Percentiles rank a stretch among this genome's conserved stretches.
phyloP scores from a whole-genome alignment of 2,888 invertebrate genomes.

The Aradus depressus region DNA sequence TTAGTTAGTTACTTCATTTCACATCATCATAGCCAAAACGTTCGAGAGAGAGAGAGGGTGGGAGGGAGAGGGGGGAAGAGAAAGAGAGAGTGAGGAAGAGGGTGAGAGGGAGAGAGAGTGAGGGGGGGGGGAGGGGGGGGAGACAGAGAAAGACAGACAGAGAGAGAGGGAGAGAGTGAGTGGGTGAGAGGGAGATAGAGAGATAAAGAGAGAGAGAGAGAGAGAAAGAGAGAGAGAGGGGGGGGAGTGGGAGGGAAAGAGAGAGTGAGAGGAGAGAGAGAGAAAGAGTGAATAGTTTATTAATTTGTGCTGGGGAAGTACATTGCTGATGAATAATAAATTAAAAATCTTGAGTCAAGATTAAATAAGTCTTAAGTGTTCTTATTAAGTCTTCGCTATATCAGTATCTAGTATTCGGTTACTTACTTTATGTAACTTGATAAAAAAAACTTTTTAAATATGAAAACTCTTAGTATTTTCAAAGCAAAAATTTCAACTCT shows the following conservation, averaged over 20 bases:
- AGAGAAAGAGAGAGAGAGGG: slow-evolving; percentile 4
- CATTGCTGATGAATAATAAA: slow-evolving; percentile 3
- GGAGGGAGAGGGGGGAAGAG: not conserved
- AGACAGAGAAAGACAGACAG: not conserved
- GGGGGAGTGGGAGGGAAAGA: not conserved
- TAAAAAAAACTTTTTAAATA: no score
- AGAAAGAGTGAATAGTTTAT: no score
- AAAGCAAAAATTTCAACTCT: no score
- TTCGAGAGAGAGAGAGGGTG: not conserved
- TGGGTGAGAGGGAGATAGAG: not conserved
- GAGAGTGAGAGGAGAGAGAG: slow-evolving; percentile 9
- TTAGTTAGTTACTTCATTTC: no score
- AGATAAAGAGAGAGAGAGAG: slow-evolving; percentile 1
- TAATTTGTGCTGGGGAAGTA: no score
- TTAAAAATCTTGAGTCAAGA: not conserved
- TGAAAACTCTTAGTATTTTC: no score
- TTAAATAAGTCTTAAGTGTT: no score
- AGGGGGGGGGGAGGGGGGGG: slow-evolving; percentile 3
- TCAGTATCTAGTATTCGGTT: no score
- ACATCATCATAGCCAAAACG: no score
- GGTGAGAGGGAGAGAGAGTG: slow-evolving; percentile 14
- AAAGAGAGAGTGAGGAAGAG: slow-evolving; percentile 14
- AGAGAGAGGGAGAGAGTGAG: slow-evolving; percentile 6
- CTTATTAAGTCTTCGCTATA: no score
- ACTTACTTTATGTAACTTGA: no score